phyloP scores from a whole-genome alignment of 1,140 invertebrate species.

The Venturia canescens region DNA sequence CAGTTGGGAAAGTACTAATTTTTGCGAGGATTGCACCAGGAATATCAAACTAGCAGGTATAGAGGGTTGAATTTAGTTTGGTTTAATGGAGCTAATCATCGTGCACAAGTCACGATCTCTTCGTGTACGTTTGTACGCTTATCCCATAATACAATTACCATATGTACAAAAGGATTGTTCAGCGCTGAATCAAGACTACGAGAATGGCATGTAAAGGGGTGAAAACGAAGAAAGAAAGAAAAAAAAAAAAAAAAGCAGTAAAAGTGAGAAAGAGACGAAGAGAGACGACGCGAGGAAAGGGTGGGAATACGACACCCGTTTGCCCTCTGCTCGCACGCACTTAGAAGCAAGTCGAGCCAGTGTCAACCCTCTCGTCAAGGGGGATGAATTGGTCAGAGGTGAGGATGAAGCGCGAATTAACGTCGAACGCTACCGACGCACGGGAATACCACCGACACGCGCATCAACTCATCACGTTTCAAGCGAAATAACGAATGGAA shows the following conservation, averaged over 20 bases:
- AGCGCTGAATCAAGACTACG: neutral
- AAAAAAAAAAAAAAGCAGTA: no score
- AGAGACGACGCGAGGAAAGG: neutral
- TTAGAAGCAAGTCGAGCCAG: conserved; percentile 31
- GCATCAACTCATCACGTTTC: neutral
- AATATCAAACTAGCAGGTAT: neutral
- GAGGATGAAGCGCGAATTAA: conserved; percentile 39
- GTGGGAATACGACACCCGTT: conserved; percentile 36
- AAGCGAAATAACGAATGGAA: conserved; percentile 22
- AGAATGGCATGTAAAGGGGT: no score
- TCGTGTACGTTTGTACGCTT: neutral
- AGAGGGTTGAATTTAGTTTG: neutral
- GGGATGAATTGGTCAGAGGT: conserved; percentile 34
- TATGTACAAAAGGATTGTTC: neutral
- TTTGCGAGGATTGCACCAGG: neutral
- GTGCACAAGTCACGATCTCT: conserved; percentile 2
- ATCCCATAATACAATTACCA: conserved; percentile 14
- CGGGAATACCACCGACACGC: conserved; percentile 3
- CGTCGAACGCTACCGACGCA: conserved; percentile 16
- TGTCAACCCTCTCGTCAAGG: conserved; percentile 4
- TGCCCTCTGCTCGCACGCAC: conserved; percentile 33
- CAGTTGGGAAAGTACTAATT: neutral
- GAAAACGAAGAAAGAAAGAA: no score
- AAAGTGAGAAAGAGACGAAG: neutral
- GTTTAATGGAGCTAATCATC: neutral